phyloP scores from a whole-genome alignment of 2,113 vertebrate genomes.

The Peucedramus taeniatus region DNA sequence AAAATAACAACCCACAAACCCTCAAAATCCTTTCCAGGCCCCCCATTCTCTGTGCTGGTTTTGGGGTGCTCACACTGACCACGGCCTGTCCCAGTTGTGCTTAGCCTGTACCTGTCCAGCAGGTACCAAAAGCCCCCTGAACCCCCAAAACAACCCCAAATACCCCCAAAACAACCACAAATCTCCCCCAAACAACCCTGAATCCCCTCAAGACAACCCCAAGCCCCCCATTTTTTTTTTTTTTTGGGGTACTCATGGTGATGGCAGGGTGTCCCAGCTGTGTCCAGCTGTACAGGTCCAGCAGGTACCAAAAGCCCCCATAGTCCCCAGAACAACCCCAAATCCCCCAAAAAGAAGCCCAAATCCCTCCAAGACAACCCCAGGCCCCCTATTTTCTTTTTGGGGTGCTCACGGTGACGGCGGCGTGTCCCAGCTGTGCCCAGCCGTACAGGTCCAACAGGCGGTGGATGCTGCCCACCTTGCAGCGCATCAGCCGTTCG shows the following conservation, averaged over 20 bases:
- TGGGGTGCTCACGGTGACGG: conserved; percentile 81
- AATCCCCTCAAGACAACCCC: background rate
- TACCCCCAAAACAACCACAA: background rate
- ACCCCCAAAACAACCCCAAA: too few relatives aligned
- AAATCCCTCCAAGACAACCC: too few relatives aligned
- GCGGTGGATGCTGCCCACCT: conserved; percentile 88
- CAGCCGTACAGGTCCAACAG: conserved; percentile 94
- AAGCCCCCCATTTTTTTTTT: background rate
- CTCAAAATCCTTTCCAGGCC: too few relatives aligned
- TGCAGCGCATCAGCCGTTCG: conserved; percentile 92
- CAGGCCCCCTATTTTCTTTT: too few relatives aligned
- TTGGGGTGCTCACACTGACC: too few relatives aligned
- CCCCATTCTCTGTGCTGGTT: too few relatives aligned
- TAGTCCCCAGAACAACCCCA: too few relatives aligned
- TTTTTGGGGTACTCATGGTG: background rate
- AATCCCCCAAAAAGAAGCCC: too few relatives aligned
- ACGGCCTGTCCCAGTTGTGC: too few relatives aligned
- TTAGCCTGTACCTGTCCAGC: too few relatives aligned
- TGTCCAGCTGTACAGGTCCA: background rate
- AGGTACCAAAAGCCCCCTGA: too few relatives aligned
- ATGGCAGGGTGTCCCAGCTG: fast-evolving
- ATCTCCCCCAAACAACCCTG: background rate
- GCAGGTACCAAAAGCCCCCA: background rate
- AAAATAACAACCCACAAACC: background rate
- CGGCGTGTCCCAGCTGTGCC: conserved; percentile 84